phyloP scores from a whole-genome alignment of 2,888 invertebrate genomes.

The Chouioia cunea region DNA sequence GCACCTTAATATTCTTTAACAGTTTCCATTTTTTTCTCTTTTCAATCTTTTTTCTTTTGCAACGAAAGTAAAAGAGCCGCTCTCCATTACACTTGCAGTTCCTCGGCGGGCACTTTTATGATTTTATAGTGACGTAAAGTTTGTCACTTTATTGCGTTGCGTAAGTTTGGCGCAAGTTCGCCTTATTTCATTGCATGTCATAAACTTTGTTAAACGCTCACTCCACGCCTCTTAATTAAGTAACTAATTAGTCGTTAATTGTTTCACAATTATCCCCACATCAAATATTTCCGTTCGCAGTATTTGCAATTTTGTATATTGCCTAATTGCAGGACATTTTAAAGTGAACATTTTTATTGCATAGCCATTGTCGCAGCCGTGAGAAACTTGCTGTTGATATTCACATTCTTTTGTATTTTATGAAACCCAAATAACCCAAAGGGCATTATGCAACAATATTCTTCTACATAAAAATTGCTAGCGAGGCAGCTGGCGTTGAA shows the following conservation, averaged over 20 bases:
- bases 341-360: no score
- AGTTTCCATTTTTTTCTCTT: conserved; percentile 5
- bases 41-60: conserved; percentile 10
- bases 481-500: no score
- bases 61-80: conserved; percentile 30
- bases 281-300: background rate
- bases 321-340: background rate
- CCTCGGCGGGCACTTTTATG: conserved; percentile 39
- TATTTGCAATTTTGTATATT: conserved; percentile 5
- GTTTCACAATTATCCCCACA: conserved; percentile 25
- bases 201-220: conserved; percentile 27
- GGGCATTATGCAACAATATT: no score
- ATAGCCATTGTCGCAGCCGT: no score
- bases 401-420: no score
- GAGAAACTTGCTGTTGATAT: no score
- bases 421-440: no score
- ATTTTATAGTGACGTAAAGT: conserved; percentile 43
- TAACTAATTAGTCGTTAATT: conserved; percentile 38
- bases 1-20: conserved; percentile 32
- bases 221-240: conserved; percentile 22
- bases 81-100: no score
- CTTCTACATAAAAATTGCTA: no score
- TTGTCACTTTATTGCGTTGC: conserved; percentile 35
- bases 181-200: conserved; percentile 32
- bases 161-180: conserved; percentile 5